Evolutionary conservation across 2,113 vertebrate species (phyloP), one percentile per base, ranked within the genome.

Genomic region (Propithecus coquereli): DNA sequence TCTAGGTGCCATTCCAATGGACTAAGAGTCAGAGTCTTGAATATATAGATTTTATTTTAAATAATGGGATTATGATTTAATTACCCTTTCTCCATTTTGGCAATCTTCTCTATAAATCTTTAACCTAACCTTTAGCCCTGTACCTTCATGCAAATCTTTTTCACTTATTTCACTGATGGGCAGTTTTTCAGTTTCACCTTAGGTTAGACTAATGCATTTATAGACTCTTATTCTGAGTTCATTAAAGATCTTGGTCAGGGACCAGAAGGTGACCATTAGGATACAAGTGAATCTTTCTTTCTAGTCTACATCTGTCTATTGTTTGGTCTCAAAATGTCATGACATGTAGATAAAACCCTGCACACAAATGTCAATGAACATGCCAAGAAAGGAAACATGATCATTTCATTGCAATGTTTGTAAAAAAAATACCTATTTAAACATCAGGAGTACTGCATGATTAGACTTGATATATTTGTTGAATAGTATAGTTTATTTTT

Each of bases 1-100:
- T 82, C 14, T 65, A 86, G 45, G 9, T 88, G 32, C 9, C 71
- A 10, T 95, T 93, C 14, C 10, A 27, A 96, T 1, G 83, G 73
- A 89, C 37, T 20, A 50, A 54, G 23, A 82, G 9, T 71, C 18
- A 89, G 37, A 57, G 8, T 13, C 27, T 81, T 90, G 59, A 34
- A 37, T 85, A 87, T 32, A 52, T 13, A 97, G 23, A 96, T 22
- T 34, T 10, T 3, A 17, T 91, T 86, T 23, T 30, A 87, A 96
- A 96, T 96, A 87, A 96, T 87, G 27, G 16, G 47, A 86, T 96
- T 97, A 93, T 86, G 14, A 83, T 10, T 93, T 73, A 94, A 68
- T 90, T 70, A 95, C 25, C 22, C 45, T 89, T 87, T 79, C 89
- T 91, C n/a, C 37, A 90, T 94, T 97, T 89, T 90, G 47, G 11